Conservation (phyloP, 2,888 invertebrate species). For the Hedychridium roseum region DNA sequence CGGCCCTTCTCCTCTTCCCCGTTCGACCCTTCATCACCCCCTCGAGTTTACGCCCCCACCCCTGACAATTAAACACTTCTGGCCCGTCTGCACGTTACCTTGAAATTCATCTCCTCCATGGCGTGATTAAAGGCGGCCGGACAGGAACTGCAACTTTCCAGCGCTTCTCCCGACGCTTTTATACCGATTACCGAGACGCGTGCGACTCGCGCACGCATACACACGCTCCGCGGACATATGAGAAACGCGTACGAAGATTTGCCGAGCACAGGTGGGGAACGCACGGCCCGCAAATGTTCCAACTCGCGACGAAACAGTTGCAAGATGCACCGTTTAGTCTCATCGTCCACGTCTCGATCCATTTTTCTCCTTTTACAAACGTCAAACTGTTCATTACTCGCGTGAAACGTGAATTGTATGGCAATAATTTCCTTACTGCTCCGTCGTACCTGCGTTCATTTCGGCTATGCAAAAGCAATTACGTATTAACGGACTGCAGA, state of each 20-base stretch:
- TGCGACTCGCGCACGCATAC: constrained; percentile 30
- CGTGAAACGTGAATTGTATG: too few species aligned
- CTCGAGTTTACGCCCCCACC: constrained; percentile 9
- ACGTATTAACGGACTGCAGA: too few species aligned
- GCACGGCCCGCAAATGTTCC: not conserved
- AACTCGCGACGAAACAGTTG: too few species aligned
- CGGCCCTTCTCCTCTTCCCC: not conserved
- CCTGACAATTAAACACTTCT: too few species aligned
- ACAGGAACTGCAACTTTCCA: constrained; percentile 58
- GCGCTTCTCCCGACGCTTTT: constrained; percentile 52
- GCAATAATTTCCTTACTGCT: too few species aligned
- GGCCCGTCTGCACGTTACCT: constrained; percentile 45
- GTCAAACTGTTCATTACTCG: too few species aligned
- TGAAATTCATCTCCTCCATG: constrained; percentile 51
- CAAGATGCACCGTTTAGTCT: too few species aligned
- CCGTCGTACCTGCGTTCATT: too few species aligned
- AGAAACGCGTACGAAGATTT: not conserved
- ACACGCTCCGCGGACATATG: constrained; percentile 19
- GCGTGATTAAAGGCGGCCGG: constrained; percentile 48
- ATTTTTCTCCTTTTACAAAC: too few species aligned
- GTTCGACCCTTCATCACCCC: not conserved
- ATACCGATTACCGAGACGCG: constrained; percentile 37
- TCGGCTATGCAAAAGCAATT: too few species aligned
- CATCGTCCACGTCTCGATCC: too few species aligned
- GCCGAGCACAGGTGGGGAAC: not conserved